Evolutionary conservation across 2,888 invertebrate species (phyloP), one percentile per base, ranked within the genome.

Genomic region (Ptilodon capucinus): DNA sequence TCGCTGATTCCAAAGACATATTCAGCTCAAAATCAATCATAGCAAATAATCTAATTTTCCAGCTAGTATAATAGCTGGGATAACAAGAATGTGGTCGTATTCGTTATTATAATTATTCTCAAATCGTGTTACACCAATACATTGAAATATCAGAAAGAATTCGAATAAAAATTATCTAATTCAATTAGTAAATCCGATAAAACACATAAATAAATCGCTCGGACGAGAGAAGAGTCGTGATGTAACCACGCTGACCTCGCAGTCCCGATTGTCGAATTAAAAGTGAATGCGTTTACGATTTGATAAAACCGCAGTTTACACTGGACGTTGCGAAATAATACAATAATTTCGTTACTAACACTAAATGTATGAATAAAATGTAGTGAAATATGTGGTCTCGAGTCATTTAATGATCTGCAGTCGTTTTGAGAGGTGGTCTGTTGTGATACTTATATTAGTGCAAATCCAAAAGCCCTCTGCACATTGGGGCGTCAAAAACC

Each of bases 281-380:
- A 65, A 65, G 65, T 61, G 65, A 65, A 65, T 64, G 65, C 68
- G 64, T 61, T 65, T 59, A 64, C 61, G 54, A 57, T 67, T 65
- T 57, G 67, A 67, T 65, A 65, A 65, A 65, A 67, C 65, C 65
- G 51, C 64, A 49, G 11, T 65, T 64, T 60, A 56, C 55, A 58
- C 67, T 67, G 52, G 51, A 52, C 21, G 48, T 67, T 64, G 41
- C 52, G 67, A 64, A 35, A 35, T 35, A 63, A 64, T 44, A 42
- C 44, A 51, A 60, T 46, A 51, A 56, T 67, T 54, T 56, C 47
- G 17, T 35, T 17, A 42, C 36, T 64, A 60, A 63, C 51, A 54
- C 47, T 21, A 40, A 36, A 32, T 48, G 51, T 52, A 52, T 36
- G 58, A 63, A 63, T 64, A 58, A 40, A 64, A 67, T 64, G 58